Percentiles rank a stretch among this genome's conserved stretches.
phyloP scores from a whole-genome alignment of 92 coral and sea anemone species.

The Pocillopora grandis region DNA sequence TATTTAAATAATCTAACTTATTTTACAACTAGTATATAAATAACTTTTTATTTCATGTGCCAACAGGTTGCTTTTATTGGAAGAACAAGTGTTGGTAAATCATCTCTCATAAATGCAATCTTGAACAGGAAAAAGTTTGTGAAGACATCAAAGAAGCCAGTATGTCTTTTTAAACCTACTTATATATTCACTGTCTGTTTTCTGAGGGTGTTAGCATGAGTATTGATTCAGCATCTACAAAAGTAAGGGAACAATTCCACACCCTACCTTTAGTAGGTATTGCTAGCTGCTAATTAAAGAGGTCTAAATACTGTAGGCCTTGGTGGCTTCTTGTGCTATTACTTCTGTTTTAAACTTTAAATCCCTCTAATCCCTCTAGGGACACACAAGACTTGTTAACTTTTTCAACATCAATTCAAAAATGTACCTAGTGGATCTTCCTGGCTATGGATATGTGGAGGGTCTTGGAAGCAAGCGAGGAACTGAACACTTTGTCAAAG shows the following conservation, averaged over 20 bases:
- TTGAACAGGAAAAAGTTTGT: slow-evolving; percentile 76
- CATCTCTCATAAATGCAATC: slow-evolving; percentile 77
- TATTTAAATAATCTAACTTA: neutral
- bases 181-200: too few relatives aligned
- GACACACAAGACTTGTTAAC: slow-evolving; percentile 79
- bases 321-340: too few relatives aligned
- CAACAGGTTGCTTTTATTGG: slow-evolving; percentile 80
- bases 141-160: slow-evolving; percentile 80
- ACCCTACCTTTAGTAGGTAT: too few relatives aligned
- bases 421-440: slow-evolving; percentile 82
- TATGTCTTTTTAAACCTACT: slow-evolving; percentile 11
- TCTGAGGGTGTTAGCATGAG: too few relatives aligned
- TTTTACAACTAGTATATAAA: neutral
- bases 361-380: slow-evolving; percentile 31
- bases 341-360: neutral
- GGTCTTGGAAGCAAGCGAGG: slow-evolving; percentile 61
- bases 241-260: too few relatives aligned
- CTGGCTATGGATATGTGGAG: slow-evolving; percentile 88
- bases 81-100: slow-evolving; percentile 91
- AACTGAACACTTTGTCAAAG: slow-evolving; percentile 72
- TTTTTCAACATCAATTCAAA: slow-evolving; percentile 73
- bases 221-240: too few relatives aligned
- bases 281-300: too few relatives aligned
- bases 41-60: neutral
- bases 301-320: too few relatives aligned